Evolutionary conservation across 2,113 vertebrate genomes (phyloP), one percentile per base, ranked within the genome.

Genomic region (Anhinga anhinga): DNA sequence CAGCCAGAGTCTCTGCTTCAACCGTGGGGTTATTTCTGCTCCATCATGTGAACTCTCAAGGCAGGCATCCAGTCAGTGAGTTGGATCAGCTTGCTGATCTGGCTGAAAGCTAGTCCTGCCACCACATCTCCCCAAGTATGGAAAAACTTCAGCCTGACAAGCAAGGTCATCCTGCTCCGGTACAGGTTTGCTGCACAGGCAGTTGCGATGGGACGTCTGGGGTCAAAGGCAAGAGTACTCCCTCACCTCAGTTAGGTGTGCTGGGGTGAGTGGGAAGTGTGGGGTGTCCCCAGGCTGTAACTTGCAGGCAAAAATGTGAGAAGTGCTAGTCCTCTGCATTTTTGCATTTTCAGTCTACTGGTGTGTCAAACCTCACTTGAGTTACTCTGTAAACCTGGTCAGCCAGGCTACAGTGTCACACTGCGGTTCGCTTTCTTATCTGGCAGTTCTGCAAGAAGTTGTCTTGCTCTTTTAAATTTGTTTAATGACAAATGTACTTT

Each of bases 11-110:
- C 73, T 61, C 56, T 11, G 20, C 50, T 83, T 15, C n/a, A 4
- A 47, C 3, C 0, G 25, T 34, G 44, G 69, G 50, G 13, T 55
- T 82, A 66, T 47, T 94, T 50, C 86, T 94, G 79, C 74, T 82
- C 20, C 8, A 13, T 66, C 29, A 1, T 1, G 2, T 30, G 44
- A 40, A 15, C 74, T 74, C 40, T 52, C 1, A 1, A 0, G 12
- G 23, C 32, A 15, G 53, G 12, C 36, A 44, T 20, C 55, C 11
- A 4, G 19, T 26, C 55, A n/a, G 59, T 38, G 61, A 71, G 52
- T 4, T 63, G 50, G 34, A 40, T 18, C 47, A 65, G 56, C 29
- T 62, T 58, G 22, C n/a, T 53, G 14, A 42, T 58, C 55, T 66
- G 50, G 19, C 59, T 86, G 67, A 13, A 74, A 76, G 30, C 49